Evolutionary conservation across 2,797 vertebrate genomes (phyloP).

Genomic region (Chelon labrosus): DNA sequence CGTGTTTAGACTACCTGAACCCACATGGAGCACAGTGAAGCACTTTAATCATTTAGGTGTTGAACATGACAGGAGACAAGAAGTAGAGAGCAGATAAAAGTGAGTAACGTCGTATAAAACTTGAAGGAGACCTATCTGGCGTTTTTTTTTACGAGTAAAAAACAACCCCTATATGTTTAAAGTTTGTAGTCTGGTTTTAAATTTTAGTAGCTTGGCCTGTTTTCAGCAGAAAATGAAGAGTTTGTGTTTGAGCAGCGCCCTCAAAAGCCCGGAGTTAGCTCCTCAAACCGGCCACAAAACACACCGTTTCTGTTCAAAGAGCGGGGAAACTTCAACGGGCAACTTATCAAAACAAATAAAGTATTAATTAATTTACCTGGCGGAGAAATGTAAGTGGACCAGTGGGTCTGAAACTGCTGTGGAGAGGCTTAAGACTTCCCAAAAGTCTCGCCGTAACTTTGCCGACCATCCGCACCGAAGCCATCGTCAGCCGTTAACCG

Average conservation of each 20-base stretch:
- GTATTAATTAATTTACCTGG: conserved; percentile 60
- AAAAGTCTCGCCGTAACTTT: conserved; percentile 78
- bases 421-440: conserved; percentile 60
- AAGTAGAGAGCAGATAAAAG: neutral
- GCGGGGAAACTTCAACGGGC: conserved; percentile 14
- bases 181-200: too few species aligned
- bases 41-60: conserved; percentile 34
- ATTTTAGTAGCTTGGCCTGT: neutral
- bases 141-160: too few species aligned
- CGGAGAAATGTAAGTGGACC: conserved; percentile 45
- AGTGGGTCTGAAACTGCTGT: neutral
- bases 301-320: neutral
- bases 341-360: too few species aligned
- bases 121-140: too few species aligned
- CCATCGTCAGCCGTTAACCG: conserved; percentile 57
- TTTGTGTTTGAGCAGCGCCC: too few species aligned
- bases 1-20: neutral
- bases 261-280: neutral
- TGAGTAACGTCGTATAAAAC: too few species aligned
- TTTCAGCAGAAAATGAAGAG: neutral
- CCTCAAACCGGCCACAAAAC: neutral
- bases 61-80: conserved; percentile 5
- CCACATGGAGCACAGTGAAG: conserved; percentile 10
- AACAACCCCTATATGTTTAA: too few species aligned
- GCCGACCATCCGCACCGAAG: conserved; percentile 63